Conservation (phyloP, 2,797 vertebrate genomes). For the Garrulus glandarius region DNA sequence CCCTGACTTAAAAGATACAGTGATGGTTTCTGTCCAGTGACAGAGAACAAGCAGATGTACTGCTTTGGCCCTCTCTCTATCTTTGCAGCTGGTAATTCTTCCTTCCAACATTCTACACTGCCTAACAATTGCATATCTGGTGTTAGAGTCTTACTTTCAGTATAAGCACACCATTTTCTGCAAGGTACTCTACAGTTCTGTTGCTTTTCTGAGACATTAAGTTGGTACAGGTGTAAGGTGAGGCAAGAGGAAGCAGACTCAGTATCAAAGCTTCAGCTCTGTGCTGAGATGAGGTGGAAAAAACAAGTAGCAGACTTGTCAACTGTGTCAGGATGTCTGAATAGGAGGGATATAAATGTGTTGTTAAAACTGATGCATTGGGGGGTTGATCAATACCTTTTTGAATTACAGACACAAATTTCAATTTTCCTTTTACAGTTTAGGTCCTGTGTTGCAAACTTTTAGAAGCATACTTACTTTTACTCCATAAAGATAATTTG, state of each 20-base stretch:
- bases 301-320: background rate
- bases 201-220: background rate
- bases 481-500: background rate
- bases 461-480: background rate
- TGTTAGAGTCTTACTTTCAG: background rate
- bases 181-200: background rate
- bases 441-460: background rate
- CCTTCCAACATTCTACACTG: background rate
- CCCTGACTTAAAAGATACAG: background rate
- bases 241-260: background rate
- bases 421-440: background rate
- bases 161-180: background rate
- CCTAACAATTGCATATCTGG: background rate
- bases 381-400: background rate
- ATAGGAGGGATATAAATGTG: background rate
- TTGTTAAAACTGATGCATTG: background rate
- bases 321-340: background rate
- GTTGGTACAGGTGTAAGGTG: background rate
- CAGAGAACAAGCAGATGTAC: background rate
- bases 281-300: background rate
- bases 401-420: background rate
- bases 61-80: background rate
- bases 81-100: background rate
- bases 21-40: background rate
- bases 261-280: background rate